Percentiles rank a stretch among this genome's conserved stretches.
phyloP scores from a whole-genome alignment of 2,888 invertebrate species.

The Conistra vaccinii region DNA sequence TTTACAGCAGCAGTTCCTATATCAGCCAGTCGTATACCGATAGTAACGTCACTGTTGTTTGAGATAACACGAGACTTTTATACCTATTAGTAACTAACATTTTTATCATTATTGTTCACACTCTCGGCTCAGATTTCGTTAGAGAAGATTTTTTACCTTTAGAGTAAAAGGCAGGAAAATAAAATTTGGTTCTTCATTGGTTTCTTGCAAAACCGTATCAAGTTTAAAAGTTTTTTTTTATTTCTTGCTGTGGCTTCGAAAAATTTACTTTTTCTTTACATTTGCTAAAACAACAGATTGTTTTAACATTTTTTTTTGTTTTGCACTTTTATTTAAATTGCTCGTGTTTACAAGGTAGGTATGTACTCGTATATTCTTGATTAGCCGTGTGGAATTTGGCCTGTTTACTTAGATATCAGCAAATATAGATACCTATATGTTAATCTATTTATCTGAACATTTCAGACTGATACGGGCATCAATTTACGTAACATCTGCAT shows the following conservation, averaged over 20 bases:
- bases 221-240: background rate
- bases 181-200: background rate
- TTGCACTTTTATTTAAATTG: background rate
- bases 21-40: slow-evolving; percentile 33
- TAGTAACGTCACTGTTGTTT: slow-evolving; percentile 48
- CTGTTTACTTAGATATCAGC: slow-evolving; percentile 44
- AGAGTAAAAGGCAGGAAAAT: background rate
- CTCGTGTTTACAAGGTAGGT: slow-evolving; percentile 2
- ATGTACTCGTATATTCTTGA: slow-evolving; percentile 24
- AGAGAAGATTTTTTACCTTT: background rate
- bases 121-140: slow-evolving; percentile 7
- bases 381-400: slow-evolving; percentile 46
- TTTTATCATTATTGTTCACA: slow-evolving; percentile 27
- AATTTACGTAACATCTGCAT: slow-evolving; percentile 25
- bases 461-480: slow-evolving; percentile 38
- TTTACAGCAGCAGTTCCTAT: slow-evolving; percentile 37
- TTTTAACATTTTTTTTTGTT: background rate
- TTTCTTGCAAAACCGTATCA: slow-evolving; percentile 12
- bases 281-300: background rate
- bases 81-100: slow-evolving; percentile 42
- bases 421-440: slow-evolving; percentile 38
- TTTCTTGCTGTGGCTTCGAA: background rate
- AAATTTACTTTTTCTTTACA: slow-evolving; percentile 13
- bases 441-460: slow-evolving; percentile 56
- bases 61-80: slow-evolving; percentile 52